Evolutionary conservation across 1,140 invertebrate genomes (phyloP), one percentile per base, ranked within the genome.

Genomic region (Pachypeltis micranthus): DNA sequence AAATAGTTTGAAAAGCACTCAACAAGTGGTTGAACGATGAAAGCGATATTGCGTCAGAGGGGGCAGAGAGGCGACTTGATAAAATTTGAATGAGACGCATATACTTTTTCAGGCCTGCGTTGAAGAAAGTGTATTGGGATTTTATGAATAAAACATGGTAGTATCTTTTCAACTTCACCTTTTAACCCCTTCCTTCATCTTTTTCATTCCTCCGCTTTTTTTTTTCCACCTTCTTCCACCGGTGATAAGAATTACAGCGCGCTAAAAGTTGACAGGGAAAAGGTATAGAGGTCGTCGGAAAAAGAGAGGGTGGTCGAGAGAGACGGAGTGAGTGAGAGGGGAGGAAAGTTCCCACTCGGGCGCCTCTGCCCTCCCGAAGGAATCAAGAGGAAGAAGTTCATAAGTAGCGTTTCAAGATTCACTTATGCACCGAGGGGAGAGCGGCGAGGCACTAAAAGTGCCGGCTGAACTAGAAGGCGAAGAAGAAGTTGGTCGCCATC

Each of bases 371-470:
- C 47, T 51, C 47, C 47, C 47, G 47, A 39, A 39, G 16, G 16
- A 39, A 39, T 16, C 31, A 10, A 39, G 31, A 16, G 23, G 47
- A 51, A 21, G 34, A 21, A 51, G 47, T 51, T 51, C 47, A 51
- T 51, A 51, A 51, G 47, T 51, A n/a, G n/a, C n/a, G 47, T 51
- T 21, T 51, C 23, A 10, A 21, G 47, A 51, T 51, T 51, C 47
- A 51, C 47, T 51, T 51, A 51, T 51, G 47, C 47, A 51, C 23
- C 12, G 47, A 51, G 19, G 21, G 47, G 4, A n/a, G n/a, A n/a
- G n/a, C n/a, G n/a, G n/a, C n/a, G n/a, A n/a, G n/a, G n/a, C n/a
- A n/a, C n/a, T n/a, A n/a, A n/a, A n/a, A n/a, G n/a, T n/a, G n/a
- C n/a, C n/a, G n/a, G n/a, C n/a, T n/a, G n/a, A n/a, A n/a, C n/a